Evolutionary conservation across 2,797 vertebrate genomes (phyloP).

Genomic region (Paedocypris micromegethes): DNA sequence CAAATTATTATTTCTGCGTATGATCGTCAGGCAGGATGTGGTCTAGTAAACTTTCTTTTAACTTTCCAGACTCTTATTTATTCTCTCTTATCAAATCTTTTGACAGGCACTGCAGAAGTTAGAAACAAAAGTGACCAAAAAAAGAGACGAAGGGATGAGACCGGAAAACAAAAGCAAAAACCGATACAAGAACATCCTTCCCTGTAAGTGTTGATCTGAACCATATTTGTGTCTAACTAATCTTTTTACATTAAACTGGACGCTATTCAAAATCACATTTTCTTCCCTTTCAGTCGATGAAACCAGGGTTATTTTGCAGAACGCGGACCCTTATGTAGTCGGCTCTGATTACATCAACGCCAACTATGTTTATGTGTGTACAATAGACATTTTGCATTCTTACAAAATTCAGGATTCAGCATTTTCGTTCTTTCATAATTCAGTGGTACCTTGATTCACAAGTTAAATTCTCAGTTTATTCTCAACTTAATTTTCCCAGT

Average conservation of each 20-base stretch:
- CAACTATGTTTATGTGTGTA: conserved; percentile 84
- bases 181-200: conserved; percentile 96
- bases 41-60: conserved; percentile 12
- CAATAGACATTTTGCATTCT: not conserved
- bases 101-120: conserved; percentile 85
- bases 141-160: conserved; percentile 88
- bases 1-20: conserved; percentile 9
- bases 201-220: conserved; percentile 72
- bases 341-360: conserved; percentile 95
- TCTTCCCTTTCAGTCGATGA: conserved; percentile 77
- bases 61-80: conserved; percentile 10
- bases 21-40: conserved; percentile 19
- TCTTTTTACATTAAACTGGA: not conserved
- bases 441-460: too few relatives aligned
- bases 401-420: too few relatives aligned
- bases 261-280: conserved; percentile 1
- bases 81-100: not conserved
- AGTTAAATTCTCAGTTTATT: too few relatives aligned
- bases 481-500: too few relatives aligned
- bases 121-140: conserved; percentile 86
- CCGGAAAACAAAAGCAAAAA: conserved; percentile 98
- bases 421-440: too few relatives aligned
- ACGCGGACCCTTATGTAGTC: conserved; percentile 69
- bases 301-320: conserved; percentile 80
- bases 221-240: not conserved